These are phyloP conservation scores for Epinephelus moara DNA, from an alignment of 2,113 vertebrate genomes.

Conservation along the genomic window DNA sequence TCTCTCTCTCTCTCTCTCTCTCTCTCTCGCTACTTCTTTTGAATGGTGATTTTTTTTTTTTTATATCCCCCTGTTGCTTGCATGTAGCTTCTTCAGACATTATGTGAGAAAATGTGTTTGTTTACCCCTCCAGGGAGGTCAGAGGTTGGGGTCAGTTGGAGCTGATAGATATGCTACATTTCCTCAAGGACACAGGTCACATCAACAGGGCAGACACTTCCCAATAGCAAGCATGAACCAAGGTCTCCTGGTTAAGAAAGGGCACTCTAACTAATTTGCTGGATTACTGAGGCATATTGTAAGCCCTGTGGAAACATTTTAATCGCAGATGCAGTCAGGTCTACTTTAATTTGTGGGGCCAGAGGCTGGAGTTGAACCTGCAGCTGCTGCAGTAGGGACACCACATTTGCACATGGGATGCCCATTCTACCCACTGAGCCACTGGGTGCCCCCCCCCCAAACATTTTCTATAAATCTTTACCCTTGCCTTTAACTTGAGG, in stretches of 20 bases:
- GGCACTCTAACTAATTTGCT: not conserved
- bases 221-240: not conserved
- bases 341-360: not conserved
- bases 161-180: slow-evolving; percentile 1
- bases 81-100: not conserved
- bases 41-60: not conserved
- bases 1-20: not conserved
- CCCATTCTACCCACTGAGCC: too few species aligned
- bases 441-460: too few species aligned
- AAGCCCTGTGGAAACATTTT: not conserved
- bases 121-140: slow-evolving; percentile 23
- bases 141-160: slow-evolving; percentile 21
- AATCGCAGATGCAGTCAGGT: not conserved
- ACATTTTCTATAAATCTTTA: too few species aligned
- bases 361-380: too few species aligned
- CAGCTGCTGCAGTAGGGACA: too few species aligned
- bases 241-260: not conserved
- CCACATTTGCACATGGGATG: too few species aligned
- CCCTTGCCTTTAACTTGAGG: too few species aligned
- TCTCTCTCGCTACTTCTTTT: not conserved
- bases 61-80: not conserved
- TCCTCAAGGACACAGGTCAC: not conserved
- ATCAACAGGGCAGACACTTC: not conserved
- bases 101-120: slow-evolving; percentile 4
- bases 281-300: not conserved